Evolutionary conservation across 2,113 vertebrate species (phyloP).

Genomic region (Amblyornis subalaris): DNA sequence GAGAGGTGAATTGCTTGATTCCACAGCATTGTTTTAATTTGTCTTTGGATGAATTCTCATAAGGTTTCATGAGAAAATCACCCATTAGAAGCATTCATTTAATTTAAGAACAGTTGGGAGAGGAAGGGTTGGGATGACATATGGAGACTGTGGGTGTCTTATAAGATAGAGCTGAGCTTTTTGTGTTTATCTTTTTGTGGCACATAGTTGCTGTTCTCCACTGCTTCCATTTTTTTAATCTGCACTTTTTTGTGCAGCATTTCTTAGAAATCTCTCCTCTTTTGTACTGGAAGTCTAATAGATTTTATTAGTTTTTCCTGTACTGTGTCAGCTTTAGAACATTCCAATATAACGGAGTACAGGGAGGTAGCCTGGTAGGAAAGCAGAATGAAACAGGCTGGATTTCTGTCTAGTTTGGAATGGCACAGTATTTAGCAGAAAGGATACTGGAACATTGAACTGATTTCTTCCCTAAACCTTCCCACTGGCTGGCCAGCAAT

Average conservation of each 20-base stretch:
- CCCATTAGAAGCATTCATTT: constrained; percentile 71
- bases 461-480: neutral
- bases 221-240: constrained; percentile 24
- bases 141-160: constrained; percentile 75
- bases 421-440: neutral
- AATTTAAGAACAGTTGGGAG: constrained; percentile 75
- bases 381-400: neutral
- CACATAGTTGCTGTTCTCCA: constrained; percentile 3
- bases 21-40: constrained; percentile 70
- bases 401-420: neutral
- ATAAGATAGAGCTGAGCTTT: constrained; percentile 61
- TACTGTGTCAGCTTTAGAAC: constrained; percentile 31
- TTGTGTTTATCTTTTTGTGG: constrained; percentile 54
- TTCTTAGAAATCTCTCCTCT: constrained; percentile 42
- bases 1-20: constrained; percentile 59
- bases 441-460: neutral
- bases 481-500: neutral
- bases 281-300: constrained; percentile 32
- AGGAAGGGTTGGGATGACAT: constrained; percentile 79
- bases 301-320: constrained; percentile 51
- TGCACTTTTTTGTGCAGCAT: constrained; percentile 35
- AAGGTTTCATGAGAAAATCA: constrained; percentile 74
- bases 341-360: neutral
- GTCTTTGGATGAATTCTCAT: constrained; percentile 70
- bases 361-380: neutral